Evolutionary conservation across 2,113 vertebrate genomes (phyloP), one percentile per base, ranked within the genome.

Genomic region (Paradoxurus hermaphroditus): DNA sequence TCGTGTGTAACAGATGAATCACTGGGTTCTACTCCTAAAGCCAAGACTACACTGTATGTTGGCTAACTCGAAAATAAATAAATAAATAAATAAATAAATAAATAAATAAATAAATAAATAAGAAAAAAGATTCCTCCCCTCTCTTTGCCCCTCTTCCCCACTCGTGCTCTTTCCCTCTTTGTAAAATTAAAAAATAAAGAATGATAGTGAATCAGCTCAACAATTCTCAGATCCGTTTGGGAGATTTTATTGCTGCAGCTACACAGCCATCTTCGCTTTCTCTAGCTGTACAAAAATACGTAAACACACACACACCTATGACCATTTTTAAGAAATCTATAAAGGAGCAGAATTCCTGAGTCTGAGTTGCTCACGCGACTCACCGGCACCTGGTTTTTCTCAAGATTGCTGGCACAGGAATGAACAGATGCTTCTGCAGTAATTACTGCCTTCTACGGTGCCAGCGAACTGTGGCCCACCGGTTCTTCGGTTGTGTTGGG

Each of bases 401-500:
- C 59, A 34, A 65, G 51, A 27, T 11, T 9, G 6, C 68, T 0
- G 6, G 18, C 44, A 7, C 29, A 1, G 27, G 51, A 44, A 27
- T 1, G 2, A 67, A 14, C 0, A 18, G 63, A 41, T 2, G 18
- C 49, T 44, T n/a, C 4, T 19, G 82, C 49, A 12, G 7, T 18
- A 62, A 53, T 7, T 51, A 41, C 34, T 49, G 9, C 3, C 27
- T 1, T 1, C 23, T 2, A 1, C 12, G 15, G 27, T 25, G 7
- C 29, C 44, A 18, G 7, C 13, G 36, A 68, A 0, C 0, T 1
- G 21, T 16, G 62, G 11, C 14, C 11, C 0, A 6, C 25, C 0
- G 4, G 3, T 29, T 34, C 46, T 23, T 8, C 39, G 27, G 3
- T 8, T 10, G 19, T 44, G 36, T 7, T 8, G 5, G 73, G 21